Evolutionary conservation across 2,888 invertebrate species (phyloP), one percentile per base, ranked within the genome.

Genomic region (Chalcosyrphus nemorum): DNA sequence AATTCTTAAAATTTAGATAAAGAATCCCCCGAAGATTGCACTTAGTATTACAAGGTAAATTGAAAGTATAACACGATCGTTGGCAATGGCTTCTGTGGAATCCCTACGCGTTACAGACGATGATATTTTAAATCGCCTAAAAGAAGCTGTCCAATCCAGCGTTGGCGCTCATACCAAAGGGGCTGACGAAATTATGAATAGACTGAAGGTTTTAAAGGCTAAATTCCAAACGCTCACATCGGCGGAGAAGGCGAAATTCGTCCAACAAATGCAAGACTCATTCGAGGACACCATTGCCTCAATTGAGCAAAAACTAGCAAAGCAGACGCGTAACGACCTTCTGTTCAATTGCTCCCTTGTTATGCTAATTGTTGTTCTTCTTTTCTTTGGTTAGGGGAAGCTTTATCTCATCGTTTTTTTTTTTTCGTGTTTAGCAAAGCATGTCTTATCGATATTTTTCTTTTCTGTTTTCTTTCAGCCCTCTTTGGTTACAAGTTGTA

Each of bases 401-500:
- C 19, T 66, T 59, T 7, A 32, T 32, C 4, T 45, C 13, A n/a
- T n/a, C n/a, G n/a, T n/a, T n/a, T n/a, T 35, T 21, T 13, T 3
- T 7, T 41, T 15, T 21, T 32, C 3, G 17, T 61, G 41, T 38
- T 63, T 9, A 19, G 19, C 0, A 24, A 41, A 17, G 6, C 3
- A 2, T 5, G 19, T 24, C 19, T 13, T 70, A 52, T 38, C 15
- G 17, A 19, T 45, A 15, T 43, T 57, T 0, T 50, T 54, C 4
- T 11, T 63, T 86, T 87, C 86, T 88, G 45, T 63, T 59, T 63
- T 88, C 77, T 95, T 94, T 6, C 94, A 97, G 97, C 95, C 81
- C 96, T 97, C 92, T 96, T 97, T 92, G 95, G 96, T 82, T 97
- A 96, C 92, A 97, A 96, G 91, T 92, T 97, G 65, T 96, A 96